Conservation (phyloP, 1,140 invertebrate genomes). For the Neelides sp. region DNA sequence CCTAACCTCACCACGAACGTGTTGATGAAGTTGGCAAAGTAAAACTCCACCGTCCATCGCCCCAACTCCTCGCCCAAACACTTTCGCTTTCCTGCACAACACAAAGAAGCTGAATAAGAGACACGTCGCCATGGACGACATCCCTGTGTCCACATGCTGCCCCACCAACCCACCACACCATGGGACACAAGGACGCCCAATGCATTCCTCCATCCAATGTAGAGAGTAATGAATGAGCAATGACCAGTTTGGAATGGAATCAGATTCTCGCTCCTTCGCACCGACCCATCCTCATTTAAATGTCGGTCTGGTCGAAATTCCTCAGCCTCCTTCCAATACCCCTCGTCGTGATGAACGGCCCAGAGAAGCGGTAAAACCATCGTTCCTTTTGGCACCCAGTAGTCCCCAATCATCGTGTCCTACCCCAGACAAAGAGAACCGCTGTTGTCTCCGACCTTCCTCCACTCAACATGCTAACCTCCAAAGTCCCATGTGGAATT, state of each 20-base stretch:
- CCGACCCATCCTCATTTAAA: constrained; percentile 48
- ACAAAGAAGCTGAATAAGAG: constrained; percentile 9
- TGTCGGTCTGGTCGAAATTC: constrained; percentile 60
- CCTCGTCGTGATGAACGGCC: constrained; percentile 65
- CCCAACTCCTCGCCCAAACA: constrained; percentile 77
- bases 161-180: not conserved
- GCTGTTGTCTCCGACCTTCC: no score
- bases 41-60: constrained; percentile 56
- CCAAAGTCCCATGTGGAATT: constrained; percentile 60
- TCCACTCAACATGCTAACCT: no score
- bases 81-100: constrained; percentile 58
- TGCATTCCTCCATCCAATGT: not conserved
- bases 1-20: constrained; percentile 43
- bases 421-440: constrained; percentile 34
- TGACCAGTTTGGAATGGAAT: constrained; percentile 71
- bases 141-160: no score
- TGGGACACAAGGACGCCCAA: not conserved
- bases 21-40: constrained; percentile 49
- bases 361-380: constrained; percentile 66
- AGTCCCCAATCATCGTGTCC: constrained; percentile 49
- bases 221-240: constrained; percentile 15
- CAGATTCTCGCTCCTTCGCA: constrained; percentile 53
- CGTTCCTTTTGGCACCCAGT: constrained; percentile 45
- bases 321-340: constrained; percentile 56
- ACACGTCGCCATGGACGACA: no score